phyloP scores from a whole-genome alignment of 2,113 vertebrate species.

The Gymnogyps californianus region DNA sequence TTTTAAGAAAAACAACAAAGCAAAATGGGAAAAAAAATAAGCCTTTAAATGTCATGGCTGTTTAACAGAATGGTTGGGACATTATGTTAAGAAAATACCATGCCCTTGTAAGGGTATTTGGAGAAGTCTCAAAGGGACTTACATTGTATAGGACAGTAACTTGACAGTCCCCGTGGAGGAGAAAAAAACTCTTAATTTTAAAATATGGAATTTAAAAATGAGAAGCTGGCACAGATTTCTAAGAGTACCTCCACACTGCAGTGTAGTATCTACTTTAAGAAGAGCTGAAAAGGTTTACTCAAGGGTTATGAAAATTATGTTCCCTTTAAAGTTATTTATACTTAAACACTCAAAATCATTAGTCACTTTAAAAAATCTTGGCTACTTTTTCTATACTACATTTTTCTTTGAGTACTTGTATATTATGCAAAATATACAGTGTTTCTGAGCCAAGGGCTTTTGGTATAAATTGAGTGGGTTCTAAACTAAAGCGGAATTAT shows the following conservation, averaged over 20 bases:
- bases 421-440: neutral
- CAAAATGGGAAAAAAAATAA: neutral
- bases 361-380: constrained; percentile 16
- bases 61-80: neutral
- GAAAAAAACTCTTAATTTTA: neutral
- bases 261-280: neutral
- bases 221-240: neutral
- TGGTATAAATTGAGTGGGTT: neutral
- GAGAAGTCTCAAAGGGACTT: neutral
- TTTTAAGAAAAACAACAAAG: neutral
- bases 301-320: neutral
- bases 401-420: constrained; percentile 1
- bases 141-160: neutral
- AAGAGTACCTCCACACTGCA: neutral
- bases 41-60: neutral
- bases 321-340: constrained; percentile 11
- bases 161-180: neutral
- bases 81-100: neutral
- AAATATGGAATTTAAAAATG: neutral
- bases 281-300: neutral
- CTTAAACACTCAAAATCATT: constrained; percentile 29
- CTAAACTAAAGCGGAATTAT: neutral
- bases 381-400: neutral
- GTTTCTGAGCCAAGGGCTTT: constrained; percentile 19
- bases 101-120: neutral